Evolutionary conservation across 2,888 invertebrate genomes (phyloP).

Genomic region (Lycocerus yunnanus): DNA sequence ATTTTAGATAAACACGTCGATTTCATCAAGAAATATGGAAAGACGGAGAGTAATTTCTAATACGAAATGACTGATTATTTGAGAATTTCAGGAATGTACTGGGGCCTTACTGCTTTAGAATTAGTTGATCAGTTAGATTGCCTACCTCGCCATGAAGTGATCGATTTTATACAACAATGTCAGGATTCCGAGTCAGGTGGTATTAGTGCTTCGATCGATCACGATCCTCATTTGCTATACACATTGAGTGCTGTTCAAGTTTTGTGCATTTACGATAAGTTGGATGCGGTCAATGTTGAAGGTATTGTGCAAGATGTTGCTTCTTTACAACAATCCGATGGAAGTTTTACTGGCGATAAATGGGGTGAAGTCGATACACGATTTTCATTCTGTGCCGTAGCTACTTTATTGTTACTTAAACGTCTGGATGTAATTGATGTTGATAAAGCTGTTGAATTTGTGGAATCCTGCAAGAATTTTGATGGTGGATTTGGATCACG

Average conservation of each 20-base stretch:
- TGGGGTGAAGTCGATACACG: constrained; percentile 98
- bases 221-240: constrained; percentile 95
- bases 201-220: constrained; percentile 83
- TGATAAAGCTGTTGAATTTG: constrained; percentile 84
- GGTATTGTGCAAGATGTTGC: constrained; percentile 80
- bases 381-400: constrained; percentile 96
- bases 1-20: constrained; percentile 82
- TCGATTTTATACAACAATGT: constrained; percentile 85
- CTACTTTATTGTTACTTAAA: constrained; percentile 76
- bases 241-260: constrained; percentile 94
- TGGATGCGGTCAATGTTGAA: constrained; percentile 79
- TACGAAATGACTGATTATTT: constrained; percentile 96
- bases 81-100: constrained; percentile 97
- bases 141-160: constrained; percentile 77
- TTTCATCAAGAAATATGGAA: constrained; percentile 86
- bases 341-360: constrained; percentile 94
- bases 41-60: constrained; percentile 84
- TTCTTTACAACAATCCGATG: constrained; percentile 86
- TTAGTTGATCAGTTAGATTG: constrained; percentile 74
- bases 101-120: constrained; percentile 95
- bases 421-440: constrained; percentile 81
- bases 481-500: constrained; percentile 98
- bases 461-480: constrained; percentile 94
- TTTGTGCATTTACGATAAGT: constrained; percentile 73
- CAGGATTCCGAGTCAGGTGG: constrained; percentile 88